Conservation (phyloP, 2,888 invertebrate species). For the Noctua pronuba region DNA sequence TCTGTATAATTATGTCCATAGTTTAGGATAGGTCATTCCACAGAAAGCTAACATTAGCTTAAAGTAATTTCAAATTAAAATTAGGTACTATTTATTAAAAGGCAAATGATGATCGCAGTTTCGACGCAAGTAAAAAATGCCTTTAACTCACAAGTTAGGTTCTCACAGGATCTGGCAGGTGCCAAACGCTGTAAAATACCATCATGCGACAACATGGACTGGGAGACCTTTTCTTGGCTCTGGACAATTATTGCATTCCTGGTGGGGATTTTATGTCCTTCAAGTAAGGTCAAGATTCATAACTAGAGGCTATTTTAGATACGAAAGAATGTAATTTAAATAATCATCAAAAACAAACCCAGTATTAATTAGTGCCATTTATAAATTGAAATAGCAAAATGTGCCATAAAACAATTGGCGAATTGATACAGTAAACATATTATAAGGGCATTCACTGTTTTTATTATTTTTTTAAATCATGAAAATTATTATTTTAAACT, state of each 20-base stretch:
- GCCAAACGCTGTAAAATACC: background rate
- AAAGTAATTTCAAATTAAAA: background rate
- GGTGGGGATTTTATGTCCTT: background rate
- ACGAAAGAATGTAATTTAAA: background rate
- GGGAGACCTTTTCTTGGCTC: background rate
- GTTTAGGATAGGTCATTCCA: background rate
- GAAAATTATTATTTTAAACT: background rate
- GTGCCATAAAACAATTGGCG: constrained; percentile 59
- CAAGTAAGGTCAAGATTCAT: background rate
- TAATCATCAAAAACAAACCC: constrained; percentile 44
- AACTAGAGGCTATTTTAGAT: constrained; percentile 31
- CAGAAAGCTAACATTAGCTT: background rate
- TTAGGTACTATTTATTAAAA: background rate
- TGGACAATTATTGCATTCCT: background rate
- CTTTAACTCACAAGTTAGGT: background rate
- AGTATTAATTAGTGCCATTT: constrained; percentile 56
- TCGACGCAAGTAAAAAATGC: background rate
- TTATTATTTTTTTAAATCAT: background rate
- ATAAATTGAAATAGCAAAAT: constrained; percentile 29
- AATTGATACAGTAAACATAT: constrained; percentile 11
- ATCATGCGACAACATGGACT: background rate
- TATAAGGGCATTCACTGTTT: constrained; percentile 14
- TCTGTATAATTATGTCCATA: no score
- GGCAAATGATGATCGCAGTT: background rate
- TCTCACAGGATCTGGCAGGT: background rate